A percentile compares a stretch with the other conserved stretches of the same genome.
These are phyloP conservation scores for Coreoperca whiteheadi DNA, from an alignment of 2,113 vertebrate genomes.

Conservation along the genomic window DNA sequence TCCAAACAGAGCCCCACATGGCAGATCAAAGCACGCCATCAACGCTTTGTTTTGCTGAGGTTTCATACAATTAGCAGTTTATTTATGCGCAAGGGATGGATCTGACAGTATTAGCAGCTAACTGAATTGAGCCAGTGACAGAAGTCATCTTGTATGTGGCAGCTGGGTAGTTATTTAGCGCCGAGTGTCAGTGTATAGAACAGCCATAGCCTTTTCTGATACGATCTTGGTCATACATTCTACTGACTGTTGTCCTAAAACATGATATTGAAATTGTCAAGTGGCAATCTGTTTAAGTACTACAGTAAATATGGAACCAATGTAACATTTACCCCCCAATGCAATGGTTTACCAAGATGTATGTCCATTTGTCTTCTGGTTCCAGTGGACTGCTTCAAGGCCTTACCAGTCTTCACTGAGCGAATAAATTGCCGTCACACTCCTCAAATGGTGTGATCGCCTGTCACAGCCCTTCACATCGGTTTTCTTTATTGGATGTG, in stretches of 20 bases:
- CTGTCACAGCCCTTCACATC: conserved; percentile 79
- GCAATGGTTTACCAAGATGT: conserved; percentile 40
- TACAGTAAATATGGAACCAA: background rate
- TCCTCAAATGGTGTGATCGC: conserved; percentile 74
- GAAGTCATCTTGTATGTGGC: conserved; percentile 29
- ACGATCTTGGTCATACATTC: background rate
- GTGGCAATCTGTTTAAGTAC: background rate
- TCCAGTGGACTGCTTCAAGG: conserved; percentile 66
- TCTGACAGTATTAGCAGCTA: conserved; percentile 32
- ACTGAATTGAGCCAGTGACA: conserved; percentile 39
- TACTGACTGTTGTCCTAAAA: background rate
- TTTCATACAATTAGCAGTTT: conserved; percentile 57
- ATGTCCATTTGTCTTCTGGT: conserved; percentile 66
- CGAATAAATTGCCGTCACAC: conserved; percentile 70
- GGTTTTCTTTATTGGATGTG: conserved; percentile 77
- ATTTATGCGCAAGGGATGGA: conserved; percentile 17
- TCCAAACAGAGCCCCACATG: conserved; percentile 50
- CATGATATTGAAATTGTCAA: conserved; percentile 1
- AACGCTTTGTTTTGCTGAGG: conserved; percentile 32
- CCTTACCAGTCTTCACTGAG: conserved; percentile 69
- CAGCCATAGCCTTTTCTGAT: background rate
- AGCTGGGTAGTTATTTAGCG: conserved; percentile 23
- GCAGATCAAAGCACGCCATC: conserved; percentile 61
- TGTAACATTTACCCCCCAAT: conserved; percentile 13
- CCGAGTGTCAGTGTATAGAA: background rate